phyloP scores from a whole-genome alignment of 2,113 vertebrate species.

The Sardina pilchardus region DNA sequence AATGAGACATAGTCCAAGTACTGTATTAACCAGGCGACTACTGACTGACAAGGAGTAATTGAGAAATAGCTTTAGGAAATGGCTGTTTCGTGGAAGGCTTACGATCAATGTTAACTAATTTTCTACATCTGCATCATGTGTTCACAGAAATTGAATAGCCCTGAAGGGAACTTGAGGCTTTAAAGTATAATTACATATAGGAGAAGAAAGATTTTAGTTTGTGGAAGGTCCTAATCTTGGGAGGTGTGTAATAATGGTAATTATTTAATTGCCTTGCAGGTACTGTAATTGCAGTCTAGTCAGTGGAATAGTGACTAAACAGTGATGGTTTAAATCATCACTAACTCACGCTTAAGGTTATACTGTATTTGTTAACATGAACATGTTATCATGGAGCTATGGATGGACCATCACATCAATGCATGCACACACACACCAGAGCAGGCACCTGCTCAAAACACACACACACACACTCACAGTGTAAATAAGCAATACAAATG shows the following conservation, averaged over 20 bases:
- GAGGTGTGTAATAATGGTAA: not conserved
- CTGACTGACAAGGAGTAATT: not conserved
- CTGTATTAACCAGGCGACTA: not conserved
- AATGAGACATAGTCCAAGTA: not conserved
- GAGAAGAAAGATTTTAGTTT: not conserved
- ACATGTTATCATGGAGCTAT: not conserved
- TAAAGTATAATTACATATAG: conserved; percentile 4
- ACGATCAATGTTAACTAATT: conserved; percentile 5
- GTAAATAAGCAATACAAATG: not conserved
- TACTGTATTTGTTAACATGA: not conserved
- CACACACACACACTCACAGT: not conserved
- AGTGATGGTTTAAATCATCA: not conserved
- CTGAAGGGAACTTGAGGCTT: not conserved
- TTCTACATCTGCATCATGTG: not conserved
- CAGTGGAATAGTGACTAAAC: not conserved
- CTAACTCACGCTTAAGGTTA: conserved; percentile 3
- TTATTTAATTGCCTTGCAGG: conserved; percentile 6
- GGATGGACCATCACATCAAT: not conserved
- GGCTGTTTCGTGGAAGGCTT: not conserved
- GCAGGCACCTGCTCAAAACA: not conserved
- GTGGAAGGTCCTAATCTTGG: not conserved
- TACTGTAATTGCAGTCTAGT: not conserved
- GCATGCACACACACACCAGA: not conserved
- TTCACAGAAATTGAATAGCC: not conserved
- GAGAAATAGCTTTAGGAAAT: conserved; percentile 15